Percentiles rank a stretch among this genome's conserved stretches.
These are phyloP conservation scores for Acanthornis magna DNA, from an alignment of 2,797 vertebrate species.

Conservation along the genomic window DNA sequence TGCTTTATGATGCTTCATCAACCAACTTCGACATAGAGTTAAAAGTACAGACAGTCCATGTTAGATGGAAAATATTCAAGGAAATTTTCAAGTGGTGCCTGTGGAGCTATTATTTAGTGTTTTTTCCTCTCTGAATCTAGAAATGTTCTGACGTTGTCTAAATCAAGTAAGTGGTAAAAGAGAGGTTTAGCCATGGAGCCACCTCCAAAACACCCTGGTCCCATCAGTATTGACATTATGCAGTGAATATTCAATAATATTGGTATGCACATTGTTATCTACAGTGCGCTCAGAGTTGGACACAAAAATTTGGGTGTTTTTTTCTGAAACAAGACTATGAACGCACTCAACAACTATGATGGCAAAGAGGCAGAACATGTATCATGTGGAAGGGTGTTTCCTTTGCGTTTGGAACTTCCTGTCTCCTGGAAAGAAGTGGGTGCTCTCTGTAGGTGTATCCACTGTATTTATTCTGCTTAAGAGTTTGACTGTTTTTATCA, in stretches of 20 bases:
- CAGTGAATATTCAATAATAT: background rate
- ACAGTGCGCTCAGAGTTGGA: background rate
- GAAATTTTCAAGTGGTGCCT: background rate
- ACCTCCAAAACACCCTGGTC: background rate
- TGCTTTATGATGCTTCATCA: background rate
- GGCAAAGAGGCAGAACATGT: background rate
- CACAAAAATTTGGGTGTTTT: background rate
- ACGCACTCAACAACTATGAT: background rate
- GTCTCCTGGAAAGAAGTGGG: background rate
- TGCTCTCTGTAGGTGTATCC: background rate
- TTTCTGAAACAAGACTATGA: background rate
- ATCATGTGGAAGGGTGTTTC: background rate
- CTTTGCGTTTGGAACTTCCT: background rate
- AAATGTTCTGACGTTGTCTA: background rate
- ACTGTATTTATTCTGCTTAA: background rate
- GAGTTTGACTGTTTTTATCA: background rate
- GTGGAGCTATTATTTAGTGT: background rate
- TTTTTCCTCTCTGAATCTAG: background rate
- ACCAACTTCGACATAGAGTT: background rate
- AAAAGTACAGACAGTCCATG: background rate
- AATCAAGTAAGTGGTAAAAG: background rate
- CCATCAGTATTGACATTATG: no score
- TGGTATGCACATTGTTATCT: background rate
- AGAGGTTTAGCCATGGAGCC: background rate
- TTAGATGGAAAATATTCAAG: background rate